A percentile compares a stretch with the other conserved stretches of the same genome.
Conservation (phyloP, 2,888 invertebrate genomes). For the Polia nebulosa region DNA sequence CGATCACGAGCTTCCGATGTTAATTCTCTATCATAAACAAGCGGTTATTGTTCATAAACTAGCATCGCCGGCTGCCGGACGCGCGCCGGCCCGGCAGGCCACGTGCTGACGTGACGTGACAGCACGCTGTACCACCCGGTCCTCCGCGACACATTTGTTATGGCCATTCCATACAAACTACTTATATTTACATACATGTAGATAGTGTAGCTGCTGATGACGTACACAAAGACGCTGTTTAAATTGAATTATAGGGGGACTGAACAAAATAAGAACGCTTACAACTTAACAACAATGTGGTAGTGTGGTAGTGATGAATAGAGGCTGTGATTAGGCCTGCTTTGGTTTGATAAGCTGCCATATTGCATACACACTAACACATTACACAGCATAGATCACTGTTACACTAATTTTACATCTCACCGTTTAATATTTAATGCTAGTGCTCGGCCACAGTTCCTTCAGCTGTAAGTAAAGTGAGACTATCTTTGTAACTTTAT, state of each 20-base stretch:
- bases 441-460: conserved; percentile 22
- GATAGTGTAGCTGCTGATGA: conserved; percentile 29
- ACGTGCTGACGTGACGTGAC: conserved; percentile 73
- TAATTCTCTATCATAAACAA: conserved; percentile 81
- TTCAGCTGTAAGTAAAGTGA: conserved; percentile 49
- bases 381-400: conserved; percentile 4
- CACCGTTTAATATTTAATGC: conserved; percentile 24
- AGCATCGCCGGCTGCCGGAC: conserved; percentile 55
- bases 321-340: conserved; percentile 28
- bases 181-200: conserved; percentile 57
- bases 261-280: conserved; percentile 29
- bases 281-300: conserved; percentile 47
- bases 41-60: conserved; percentile 66
- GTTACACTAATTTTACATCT: conserved; percentile 5
- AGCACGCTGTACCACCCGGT: conserved; percentile 64
- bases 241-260: conserved; percentile 60
- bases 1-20: conserved; percentile 86
- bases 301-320: conserved; percentile 47
- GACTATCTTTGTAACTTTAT: neutral
- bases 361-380: conserved; percentile 30
- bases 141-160: conserved; percentile 68
- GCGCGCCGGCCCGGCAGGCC: conserved; percentile 59
- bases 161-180: conserved; percentile 67
- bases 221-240: conserved; percentile 39
- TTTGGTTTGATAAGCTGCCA: conserved; percentile 28